phyloP scores from a whole-genome alignment of 2,888 invertebrate genomes.

The Rotaria magnacalcarata region DNA sequence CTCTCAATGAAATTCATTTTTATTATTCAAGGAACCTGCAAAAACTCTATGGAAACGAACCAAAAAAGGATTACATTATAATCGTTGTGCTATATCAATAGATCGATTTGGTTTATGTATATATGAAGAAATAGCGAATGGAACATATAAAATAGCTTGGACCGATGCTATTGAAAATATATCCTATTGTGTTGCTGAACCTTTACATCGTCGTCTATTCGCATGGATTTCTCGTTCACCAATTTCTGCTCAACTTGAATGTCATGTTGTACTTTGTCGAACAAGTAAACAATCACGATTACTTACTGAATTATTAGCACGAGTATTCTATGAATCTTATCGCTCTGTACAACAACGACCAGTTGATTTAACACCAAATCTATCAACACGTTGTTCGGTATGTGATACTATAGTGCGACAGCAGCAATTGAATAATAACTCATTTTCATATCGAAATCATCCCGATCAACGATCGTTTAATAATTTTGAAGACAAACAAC shows the following conservation, averaged over 20 bases:
- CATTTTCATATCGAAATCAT: not conserved
- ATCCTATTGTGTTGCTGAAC: conserved; percentile 30
- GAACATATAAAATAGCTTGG: conserved; percentile 21
- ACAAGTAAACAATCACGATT: conserved; percentile 16
- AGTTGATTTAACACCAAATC: not conserved
- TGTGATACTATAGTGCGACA: not conserved
- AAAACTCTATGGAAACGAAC: not conserved
- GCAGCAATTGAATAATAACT: not conserved
- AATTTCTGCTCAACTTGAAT: not conserved
- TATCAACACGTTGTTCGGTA: not conserved
- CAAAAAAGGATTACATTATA: not conserved
- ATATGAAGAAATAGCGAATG: conserved; percentile 23
- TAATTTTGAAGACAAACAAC: not conserved
- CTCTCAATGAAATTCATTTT: not conserved
- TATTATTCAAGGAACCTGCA: not conserved
- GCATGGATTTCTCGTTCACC: conserved; percentile 7
- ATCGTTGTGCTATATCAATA: conserved; percentile 17
- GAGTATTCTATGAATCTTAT: not conserved
- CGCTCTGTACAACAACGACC: not conserved
- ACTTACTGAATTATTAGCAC: conserved; percentile 20
- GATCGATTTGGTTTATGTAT: conserved; percentile 28
- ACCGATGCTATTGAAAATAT: not conserved
- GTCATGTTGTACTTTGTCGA: conserved; percentile 8
- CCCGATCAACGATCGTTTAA: not conserved
- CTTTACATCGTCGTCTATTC: conserved; percentile 16